Percentiles rank a stretch among this genome's conserved stretches.
phyloP scores from a whole-genome alignment of 2,113 vertebrate species.

The Chloropsis hardwickii region DNA sequence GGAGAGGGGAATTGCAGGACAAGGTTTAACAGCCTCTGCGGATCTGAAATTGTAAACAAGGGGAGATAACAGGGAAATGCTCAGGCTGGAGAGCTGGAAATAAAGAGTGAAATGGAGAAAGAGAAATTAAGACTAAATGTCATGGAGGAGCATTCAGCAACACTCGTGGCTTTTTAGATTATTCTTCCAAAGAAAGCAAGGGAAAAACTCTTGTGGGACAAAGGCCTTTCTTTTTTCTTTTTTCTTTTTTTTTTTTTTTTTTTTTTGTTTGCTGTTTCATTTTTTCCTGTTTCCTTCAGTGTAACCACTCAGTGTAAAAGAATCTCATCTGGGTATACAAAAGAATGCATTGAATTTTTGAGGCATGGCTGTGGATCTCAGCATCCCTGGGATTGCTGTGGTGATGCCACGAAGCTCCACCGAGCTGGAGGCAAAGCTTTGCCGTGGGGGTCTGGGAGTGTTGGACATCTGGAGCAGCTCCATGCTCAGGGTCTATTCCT shows the following conservation, averaged over 20 bases:
- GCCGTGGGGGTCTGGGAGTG: accelerated
- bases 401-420: accelerated
- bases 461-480: accelerated
- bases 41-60: neutral
- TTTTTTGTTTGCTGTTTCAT: neutral
- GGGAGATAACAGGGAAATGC: neutral
- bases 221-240: neutral
- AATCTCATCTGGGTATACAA: neutral
- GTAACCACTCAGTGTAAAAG: neutral
- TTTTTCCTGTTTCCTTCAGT: neutral
- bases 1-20: neutral
- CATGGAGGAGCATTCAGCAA: neutral
- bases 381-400: neutral
- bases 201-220: neutral
- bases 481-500: accelerated
- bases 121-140: constrained; percentile 6
- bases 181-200: constrained; percentile 14
- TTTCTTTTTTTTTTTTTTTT: neutral
- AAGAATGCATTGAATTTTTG: neutral
- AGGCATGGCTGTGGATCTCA: neutral
- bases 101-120: constrained; percentile 1
- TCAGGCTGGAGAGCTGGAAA: neutral
- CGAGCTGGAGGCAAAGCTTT: accelerated
- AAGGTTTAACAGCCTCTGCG: neutral
- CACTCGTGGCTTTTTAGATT: neutral